Conservation (phyloP, 2,888 invertebrate species). For the Hirtodrosophila confusa region DNA sequence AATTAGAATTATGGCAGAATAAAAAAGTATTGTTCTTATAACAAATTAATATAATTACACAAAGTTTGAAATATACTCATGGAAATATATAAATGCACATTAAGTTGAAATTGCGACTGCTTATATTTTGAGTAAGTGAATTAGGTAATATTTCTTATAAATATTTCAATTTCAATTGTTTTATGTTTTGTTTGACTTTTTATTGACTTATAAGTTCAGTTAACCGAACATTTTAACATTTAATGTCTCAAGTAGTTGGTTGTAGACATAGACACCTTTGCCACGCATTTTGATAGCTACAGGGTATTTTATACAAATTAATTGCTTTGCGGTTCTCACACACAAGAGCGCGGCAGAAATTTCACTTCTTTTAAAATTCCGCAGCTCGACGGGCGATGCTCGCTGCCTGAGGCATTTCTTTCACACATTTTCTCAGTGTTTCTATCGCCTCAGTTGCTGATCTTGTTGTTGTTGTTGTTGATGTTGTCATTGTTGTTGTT, state of each 20-base stretch:
- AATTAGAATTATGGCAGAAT: no score
- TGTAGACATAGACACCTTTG: constrained; percentile 22
- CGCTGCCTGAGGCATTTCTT: constrained; percentile 64
- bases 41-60: no score
- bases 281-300: constrained; percentile 6
- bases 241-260: neutral
- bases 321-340: constrained; percentile 77
- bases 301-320: constrained; percentile 73
- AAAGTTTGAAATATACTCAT: no score
- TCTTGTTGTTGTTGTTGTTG: constrained; percentile 45
- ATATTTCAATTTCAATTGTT: neutral
- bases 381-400: constrained; percentile 51
- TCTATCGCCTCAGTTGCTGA: constrained; percentile 54
- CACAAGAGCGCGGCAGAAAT: constrained; percentile 70
- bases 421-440: constrained; percentile 68
- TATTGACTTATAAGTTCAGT: neutral
- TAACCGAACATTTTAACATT: no score
- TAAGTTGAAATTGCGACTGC: no score
- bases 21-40: no score
- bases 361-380: constrained; percentile 81
- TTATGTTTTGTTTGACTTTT: neutral
- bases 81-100: no score
- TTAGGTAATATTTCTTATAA: no score
- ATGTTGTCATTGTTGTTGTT: constrained; percentile 31
- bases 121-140: no score